A percentile compares a stretch with the other conserved stretches of the same genome.
Conservation (phyloP, 2,888 invertebrate species). For the Tuberolachnus salignus region DNA sequence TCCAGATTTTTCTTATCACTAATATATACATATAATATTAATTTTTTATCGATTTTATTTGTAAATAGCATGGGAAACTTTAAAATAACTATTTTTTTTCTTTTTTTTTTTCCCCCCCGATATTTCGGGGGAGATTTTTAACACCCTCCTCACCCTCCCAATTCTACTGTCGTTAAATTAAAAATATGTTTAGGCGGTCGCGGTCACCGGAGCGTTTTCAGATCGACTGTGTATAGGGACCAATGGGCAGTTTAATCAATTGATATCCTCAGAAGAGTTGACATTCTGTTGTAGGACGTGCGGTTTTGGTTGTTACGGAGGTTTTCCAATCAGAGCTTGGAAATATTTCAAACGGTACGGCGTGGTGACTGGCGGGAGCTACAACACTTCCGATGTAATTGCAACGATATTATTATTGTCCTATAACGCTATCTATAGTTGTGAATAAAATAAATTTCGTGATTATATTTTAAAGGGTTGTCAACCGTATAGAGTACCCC, state of each 20-base stretch:
- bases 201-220: conserved; percentile 4
- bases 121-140: too few species aligned
- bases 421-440: too few species aligned
- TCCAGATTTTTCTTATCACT: too few species aligned
- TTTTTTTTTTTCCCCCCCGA: too few species aligned
- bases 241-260: conserved; percentile 5
- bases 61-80: too few species aligned
- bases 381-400: conserved; percentile 62
- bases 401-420: too few species aligned
- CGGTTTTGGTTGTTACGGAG: conserved; percentile 82
- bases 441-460: too few species aligned
- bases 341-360: conserved; percentile 58
- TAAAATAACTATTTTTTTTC: too few species aligned
- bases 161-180: too few species aligned
- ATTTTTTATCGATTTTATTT: too few species aligned
- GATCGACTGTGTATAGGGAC: conserved; percentile 33
- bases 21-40: too few species aligned
- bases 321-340: conserved; percentile 81
- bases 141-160: too few species aligned
- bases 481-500: conserved; percentile 2
- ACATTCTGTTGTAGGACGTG: not conserved
- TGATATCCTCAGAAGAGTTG: conserved; percentile 1
- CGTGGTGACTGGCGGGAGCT: conserved; percentile 67
- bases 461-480: not conserved
- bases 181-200: not conserved